Conservation (phyloP, 2,797 vertebrate species). For the Loriculus beryllinus region DNA sequence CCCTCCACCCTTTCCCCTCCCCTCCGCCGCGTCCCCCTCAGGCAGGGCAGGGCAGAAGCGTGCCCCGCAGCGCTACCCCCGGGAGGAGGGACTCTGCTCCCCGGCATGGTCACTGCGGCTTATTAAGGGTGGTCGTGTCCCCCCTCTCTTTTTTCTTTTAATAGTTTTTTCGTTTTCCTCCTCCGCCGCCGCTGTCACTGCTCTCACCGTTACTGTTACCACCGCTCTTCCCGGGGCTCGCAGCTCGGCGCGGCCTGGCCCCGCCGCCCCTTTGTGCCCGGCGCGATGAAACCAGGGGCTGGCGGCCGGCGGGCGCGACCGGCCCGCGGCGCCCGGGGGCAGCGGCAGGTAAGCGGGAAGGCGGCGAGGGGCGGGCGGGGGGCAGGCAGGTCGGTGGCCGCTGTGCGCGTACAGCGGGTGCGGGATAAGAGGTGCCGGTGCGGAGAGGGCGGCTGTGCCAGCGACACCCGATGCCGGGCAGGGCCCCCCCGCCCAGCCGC, state of each 20-base stretch:
- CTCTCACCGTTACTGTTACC: neutral
- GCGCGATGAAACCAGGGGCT: neutral
- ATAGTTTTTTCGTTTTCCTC: neutral
- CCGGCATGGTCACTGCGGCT: neutral
- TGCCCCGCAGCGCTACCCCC: neutral
- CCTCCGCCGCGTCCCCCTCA: neutral
- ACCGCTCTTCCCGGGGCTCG: neutral
- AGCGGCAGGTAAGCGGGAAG: slow-evolving; percentile 13
- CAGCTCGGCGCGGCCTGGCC: neutral
- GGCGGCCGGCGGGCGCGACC: neutral
- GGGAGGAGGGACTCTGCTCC: neutral
- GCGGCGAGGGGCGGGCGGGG: neutral
- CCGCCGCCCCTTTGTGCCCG: neutral
- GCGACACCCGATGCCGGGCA: neutral
- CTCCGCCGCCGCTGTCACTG: neutral
- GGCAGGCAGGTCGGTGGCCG: neutral
- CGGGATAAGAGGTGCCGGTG: neutral
- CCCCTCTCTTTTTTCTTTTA: neutral
- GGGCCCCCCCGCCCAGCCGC: neutral
- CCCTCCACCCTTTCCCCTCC: neutral
- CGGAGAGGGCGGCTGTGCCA: neutral
- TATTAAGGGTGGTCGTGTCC: neutral
- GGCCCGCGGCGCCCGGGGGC: neutral
- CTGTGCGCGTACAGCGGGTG: no score
- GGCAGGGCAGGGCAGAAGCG: neutral